Evolutionary conservation across 2,888 invertebrate species (phyloP).

Genomic region (Drosophila setosimentum): DNA sequence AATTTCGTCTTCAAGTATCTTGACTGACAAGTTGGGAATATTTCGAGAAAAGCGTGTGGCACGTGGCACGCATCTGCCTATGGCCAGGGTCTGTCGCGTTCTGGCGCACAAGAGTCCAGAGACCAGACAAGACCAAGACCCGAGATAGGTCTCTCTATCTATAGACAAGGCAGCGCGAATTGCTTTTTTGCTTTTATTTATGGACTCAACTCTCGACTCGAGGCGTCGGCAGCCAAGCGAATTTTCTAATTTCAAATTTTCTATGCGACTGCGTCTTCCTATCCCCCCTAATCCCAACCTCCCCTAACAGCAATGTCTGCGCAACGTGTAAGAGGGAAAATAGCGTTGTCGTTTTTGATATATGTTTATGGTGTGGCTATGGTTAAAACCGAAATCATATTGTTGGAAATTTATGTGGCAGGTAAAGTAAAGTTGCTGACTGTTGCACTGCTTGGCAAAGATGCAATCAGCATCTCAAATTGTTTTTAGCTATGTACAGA

Average conservation of each 20-base stretch:
- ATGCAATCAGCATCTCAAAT: conserved; percentile 26
- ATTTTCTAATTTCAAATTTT: conserved; percentile 75
- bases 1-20: conserved; percentile 61
- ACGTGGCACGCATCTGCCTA: conserved; percentile 77
- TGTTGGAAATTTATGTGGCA: conserved; percentile 68
- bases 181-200: conserved; percentile 71
- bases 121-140: conserved; percentile 42
- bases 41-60: conserved; percentile 61
- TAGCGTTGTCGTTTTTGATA: conserved; percentile 69
- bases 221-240: conserved; percentile 62
- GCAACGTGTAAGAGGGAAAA: conserved; percentile 29
- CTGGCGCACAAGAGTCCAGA: conserved; percentile 51
- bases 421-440: conserved; percentile 25
- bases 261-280: conserved; percentile 38
- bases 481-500: conserved; percentile 8
- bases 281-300: neutral
- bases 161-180: conserved; percentile 69
- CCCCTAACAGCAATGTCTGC: conserved; percentile 23
- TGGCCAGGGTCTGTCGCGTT: conserved; percentile 70
- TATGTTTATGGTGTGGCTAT: conserved; percentile 61
- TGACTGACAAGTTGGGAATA: conserved; percentile 59
- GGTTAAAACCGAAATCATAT: conserved; percentile 69
- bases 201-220: conserved; percentile 70
- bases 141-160: conserved; percentile 53
- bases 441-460: conserved; percentile 18